Evolutionary conservation across 2,797 vertebrate species (phyloP), one percentile per base, ranked within the genome.

Genomic region (Capromys pilorides): DNA sequence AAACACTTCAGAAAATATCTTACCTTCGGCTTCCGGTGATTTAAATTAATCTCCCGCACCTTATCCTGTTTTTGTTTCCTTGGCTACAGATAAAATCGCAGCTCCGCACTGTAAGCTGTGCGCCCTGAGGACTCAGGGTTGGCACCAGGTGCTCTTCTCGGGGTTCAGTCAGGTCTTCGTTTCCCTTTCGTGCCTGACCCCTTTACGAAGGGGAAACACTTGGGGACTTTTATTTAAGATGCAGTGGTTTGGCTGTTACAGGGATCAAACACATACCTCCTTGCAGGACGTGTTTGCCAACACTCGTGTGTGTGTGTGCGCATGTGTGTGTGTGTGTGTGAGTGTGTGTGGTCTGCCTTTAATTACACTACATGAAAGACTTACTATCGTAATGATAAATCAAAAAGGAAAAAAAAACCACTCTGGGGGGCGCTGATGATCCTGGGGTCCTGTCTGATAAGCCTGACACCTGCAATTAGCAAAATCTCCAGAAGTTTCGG

Each of bases 241-340:
- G 5, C 11, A 9, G 9, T 6, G 24, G 13, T 45, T 57, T 36
- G 51, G 61, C 33, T 33, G 26, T 45, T 33, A 24, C 62, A 33
- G 21, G 16, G 51, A 69, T 67, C n/a, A 77, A 59, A 59, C 31
- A 54, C 57, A 6, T 8, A 18, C 11, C 2, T 33, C 33, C 3
- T 54, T 19, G 62, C 21, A 28, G 16, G 41, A 33, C 33, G 4
- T 21, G 1, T 39, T 51, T 9, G 18, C 31, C 19, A 39, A 9
- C 16, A 31, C 9, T 13, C 26, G 9, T 1, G 13, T 14, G 4
- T 18, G 6, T 13, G 0, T 22, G 11, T 16, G 14, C 28, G 16
- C 45, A 22, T 39, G 7, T 36, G 21, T 66, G 21, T 11, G 2
- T 11, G 21, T 8, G 0, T 31, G 24, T 33, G 31, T 11, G 9